These are phyloP conservation scores for Eciton burchellii DNA, from an alignment of 1,140 invertebrate genomes.

Conservation along the genomic window DNA sequence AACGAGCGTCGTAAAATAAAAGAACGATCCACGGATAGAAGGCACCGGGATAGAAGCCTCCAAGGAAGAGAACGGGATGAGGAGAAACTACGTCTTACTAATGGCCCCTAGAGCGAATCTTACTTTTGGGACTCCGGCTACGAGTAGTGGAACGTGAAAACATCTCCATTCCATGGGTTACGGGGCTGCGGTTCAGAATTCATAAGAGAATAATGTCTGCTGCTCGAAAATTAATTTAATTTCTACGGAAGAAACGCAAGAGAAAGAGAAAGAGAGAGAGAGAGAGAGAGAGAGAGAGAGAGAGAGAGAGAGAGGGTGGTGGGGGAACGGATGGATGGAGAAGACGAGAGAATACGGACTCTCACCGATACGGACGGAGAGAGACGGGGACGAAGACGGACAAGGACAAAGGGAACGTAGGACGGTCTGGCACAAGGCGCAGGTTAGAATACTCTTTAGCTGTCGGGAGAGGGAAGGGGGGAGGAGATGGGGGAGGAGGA, in stretches of 20 bases:
- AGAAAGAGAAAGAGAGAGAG: not conserved
- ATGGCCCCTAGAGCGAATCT: conserved; percentile 51
- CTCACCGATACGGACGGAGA: no score
- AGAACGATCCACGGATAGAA: conserved; percentile 34
- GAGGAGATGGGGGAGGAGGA: no score
- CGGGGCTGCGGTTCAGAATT: conserved; percentile 70
- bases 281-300: not conserved
- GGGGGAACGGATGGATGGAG: conserved; percentile 2
- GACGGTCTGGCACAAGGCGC: conserved; percentile 63
- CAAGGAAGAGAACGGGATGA: conserved; percentile 53
- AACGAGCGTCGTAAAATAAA: conserved; percentile 17
- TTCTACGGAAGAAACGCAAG: conserved; percentile 72
- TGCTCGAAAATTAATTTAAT: conserved; percentile 80
- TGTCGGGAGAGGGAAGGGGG: conserved; percentile 7
- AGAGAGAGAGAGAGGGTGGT: conserved; percentile 1
- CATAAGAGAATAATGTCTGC: conserved; percentile 77
- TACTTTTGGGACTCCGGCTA: conserved; percentile 30
- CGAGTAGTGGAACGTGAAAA: conserved; percentile 69
- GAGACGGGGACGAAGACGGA: not conserved
- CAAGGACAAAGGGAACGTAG: conserved; percentile 58
- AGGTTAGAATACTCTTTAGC: conserved; percentile 70
- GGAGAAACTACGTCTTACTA: conserved; percentile 64
- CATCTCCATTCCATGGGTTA: conserved; percentile 74
- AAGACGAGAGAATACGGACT: not conserved
- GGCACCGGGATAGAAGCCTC: conserved; percentile 36